Conservation (phyloP, 2,888 invertebrate genomes). For the Criorhina ranunculi region DNA sequence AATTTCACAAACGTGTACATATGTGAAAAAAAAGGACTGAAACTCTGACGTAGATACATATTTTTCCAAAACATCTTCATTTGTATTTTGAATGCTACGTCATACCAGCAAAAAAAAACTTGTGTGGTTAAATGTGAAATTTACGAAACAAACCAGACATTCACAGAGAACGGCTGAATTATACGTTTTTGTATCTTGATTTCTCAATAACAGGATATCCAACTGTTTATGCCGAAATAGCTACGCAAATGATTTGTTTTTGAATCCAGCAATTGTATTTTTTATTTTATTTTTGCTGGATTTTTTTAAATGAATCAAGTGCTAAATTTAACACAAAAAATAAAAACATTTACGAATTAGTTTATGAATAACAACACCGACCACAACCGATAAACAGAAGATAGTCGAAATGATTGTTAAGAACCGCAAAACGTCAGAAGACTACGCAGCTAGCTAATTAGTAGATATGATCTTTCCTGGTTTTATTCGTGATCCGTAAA, state of each 20-base stretch:
- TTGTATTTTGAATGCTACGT: slow-evolving; percentile 16
- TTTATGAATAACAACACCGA: slow-evolving; percentile 30
- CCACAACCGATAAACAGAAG: slow-evolving; percentile 11
- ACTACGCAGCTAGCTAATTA: slow-evolving; percentile 8
- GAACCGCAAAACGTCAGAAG: background rate
- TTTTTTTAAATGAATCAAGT: slow-evolving; percentile 51
- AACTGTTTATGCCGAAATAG: slow-evolving; percentile 49
- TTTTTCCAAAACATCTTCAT: slow-evolving; percentile 4
- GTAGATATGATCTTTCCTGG: background rate
- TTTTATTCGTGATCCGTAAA: background rate
- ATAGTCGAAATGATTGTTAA: background rate
- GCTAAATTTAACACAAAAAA: slow-evolving; percentile 44
- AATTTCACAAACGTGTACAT: background rate
- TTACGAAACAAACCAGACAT: slow-evolving; percentile 30
- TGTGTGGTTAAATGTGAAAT: slow-evolving; percentile 7
- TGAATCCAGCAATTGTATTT: background rate
- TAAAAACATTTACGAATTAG: slow-evolving; percentile 32
- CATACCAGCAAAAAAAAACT: slow-evolving; percentile 4
- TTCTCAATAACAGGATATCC: slow-evolving; percentile 59
- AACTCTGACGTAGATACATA: slow-evolving; percentile 32
- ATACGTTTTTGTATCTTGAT: slow-evolving; percentile 29
- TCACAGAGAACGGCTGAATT: background rate
- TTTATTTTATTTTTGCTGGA: no score
- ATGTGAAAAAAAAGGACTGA: background rate
- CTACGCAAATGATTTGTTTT: slow-evolving; percentile 32